Conservation (phyloP, 2,888 invertebrate species). For the Thyatira batis region DNA sequence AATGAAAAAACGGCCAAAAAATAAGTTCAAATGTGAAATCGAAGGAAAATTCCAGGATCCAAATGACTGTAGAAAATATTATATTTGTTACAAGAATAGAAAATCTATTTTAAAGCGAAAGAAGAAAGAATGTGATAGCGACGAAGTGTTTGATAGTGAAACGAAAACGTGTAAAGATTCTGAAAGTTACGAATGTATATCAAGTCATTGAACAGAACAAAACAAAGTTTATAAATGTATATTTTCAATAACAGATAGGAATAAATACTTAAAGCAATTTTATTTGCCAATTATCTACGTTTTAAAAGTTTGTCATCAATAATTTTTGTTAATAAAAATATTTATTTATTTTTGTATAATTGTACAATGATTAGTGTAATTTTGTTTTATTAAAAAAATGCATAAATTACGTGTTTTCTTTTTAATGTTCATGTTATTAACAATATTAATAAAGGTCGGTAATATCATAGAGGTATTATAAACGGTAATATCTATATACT, state of each 20-base stretch:
- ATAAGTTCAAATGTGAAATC: slow-evolving; percentile 32
- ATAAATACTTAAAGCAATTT: no score
- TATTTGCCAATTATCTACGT: background rate
- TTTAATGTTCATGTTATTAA: background rate
- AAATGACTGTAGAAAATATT: slow-evolving; percentile 70
- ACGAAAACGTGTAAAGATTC: slow-evolving; percentile 59
- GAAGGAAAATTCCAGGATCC: slow-evolving; percentile 43
- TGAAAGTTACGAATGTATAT: slow-evolving; percentile 55
- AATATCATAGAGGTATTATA: no score
- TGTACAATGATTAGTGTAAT: no score
- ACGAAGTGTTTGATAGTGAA: slow-evolving; percentile 65
- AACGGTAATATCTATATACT: background rate
- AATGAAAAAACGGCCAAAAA: slow-evolving; percentile 3
- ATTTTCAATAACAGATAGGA: no score
- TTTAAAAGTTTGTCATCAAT: background rate
- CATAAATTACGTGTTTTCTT: no score
- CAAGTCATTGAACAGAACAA: background rate
- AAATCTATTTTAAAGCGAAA: slow-evolving; percentile 50
- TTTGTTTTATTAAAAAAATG: no score
- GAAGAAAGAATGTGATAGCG: slow-evolving; percentile 65
- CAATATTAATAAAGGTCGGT: background rate
- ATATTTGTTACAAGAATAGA: slow-evolving; percentile 58
- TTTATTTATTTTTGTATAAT: background rate
- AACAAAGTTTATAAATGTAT: no score
- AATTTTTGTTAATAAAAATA: background rate